These are phyloP conservation scores for Leuctra nigra DNA, from an alignment of 2,888 invertebrate species.

Conservation along the genomic window DNA sequence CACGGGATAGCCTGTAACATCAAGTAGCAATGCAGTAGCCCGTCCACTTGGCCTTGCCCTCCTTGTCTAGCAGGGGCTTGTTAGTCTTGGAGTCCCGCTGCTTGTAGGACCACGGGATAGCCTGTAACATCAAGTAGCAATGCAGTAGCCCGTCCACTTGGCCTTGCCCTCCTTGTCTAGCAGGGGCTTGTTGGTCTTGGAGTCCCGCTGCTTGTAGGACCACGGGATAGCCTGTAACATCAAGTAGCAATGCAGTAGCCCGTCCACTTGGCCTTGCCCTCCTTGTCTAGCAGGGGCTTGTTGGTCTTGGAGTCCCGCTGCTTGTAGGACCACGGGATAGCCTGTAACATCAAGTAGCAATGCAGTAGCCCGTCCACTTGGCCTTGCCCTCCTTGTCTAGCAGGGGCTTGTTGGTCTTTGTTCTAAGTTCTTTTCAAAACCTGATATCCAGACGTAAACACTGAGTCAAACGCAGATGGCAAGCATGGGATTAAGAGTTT, in stretches of 20 bases:
- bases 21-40: slow-evolving; percentile 88
- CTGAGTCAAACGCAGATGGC: no score
- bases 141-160: slow-evolving; percentile 74
- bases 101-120: slow-evolving; percentile 70
- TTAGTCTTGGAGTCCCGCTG: slow-evolving; percentile 51
- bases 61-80: slow-evolving; percentile 46
- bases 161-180: slow-evolving; percentile 48
- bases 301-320: slow-evolving; percentile 51
- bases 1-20: slow-evolving; percentile 69
- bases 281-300: slow-evolving; percentile 46
- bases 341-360: no score
- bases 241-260: slow-evolving; percentile 89
- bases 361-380: slow-evolving; percentile 74
- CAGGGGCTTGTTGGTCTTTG: slow-evolving; percentile 48
- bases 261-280: slow-evolving; percentile 55
- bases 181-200: slow-evolving; percentile 48
- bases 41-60: slow-evolving; percentile 55
- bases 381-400: slow-evolving; percentile 48
- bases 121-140: no score
- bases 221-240: slow-evolving; percentile 69
- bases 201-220: slow-evolving; percentile 57
- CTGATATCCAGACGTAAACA: no score
- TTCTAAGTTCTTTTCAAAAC: slow-evolving; percentile 57
- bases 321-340: slow-evolving; percentile 70
- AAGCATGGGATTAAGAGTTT: no score